Evolutionary conservation across 2,888 invertebrate species (phyloP).

Genomic region (Mythimna pallens): DNA sequence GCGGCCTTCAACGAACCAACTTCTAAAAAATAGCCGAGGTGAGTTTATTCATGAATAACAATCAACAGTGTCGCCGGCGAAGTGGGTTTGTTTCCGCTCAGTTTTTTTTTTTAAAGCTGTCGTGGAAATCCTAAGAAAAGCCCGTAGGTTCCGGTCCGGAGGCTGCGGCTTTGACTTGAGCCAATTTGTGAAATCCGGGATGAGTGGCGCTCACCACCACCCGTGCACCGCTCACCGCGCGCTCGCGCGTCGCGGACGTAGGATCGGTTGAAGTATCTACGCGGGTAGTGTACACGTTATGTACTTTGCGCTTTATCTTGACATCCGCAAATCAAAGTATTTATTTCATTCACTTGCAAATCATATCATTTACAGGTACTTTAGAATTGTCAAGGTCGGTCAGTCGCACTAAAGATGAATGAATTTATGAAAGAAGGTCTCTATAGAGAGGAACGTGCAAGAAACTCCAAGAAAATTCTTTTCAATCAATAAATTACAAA

Average conservation of each 20-base stretch:
- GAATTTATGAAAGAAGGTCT: too few relatives aligned
- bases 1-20: background rate
- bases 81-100: background rate
- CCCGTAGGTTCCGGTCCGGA: constrained; percentile 46
- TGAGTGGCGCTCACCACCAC: constrained; percentile 11
- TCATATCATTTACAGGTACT: too few relatives aligned
- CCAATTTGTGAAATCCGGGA: constrained; percentile 43
- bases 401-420: too few relatives aligned
- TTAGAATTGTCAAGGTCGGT: too few relatives aligned
- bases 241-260: background rate
- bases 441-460: too few relatives aligned
- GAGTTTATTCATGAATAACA: background rate
- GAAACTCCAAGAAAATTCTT: too few relatives aligned
- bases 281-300: background rate
- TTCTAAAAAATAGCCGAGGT: background rate
- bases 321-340: constrained; percentile 7
- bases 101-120: constrained; percentile 46
- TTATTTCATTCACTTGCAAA: too few relatives aligned
- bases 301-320: constrained; percentile 7
- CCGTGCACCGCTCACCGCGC: background rate
- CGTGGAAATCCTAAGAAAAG: constrained; percentile 54
- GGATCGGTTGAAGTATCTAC: constrained; percentile 7
- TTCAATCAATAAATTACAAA: too few relatives aligned
- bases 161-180: constrained; percentile 28
- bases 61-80: background rate